These are phyloP conservation scores for Xiphophorus hellerii DNA, from an alignment of 2,113 vertebrate genomes.

Conservation along the genomic window DNA sequence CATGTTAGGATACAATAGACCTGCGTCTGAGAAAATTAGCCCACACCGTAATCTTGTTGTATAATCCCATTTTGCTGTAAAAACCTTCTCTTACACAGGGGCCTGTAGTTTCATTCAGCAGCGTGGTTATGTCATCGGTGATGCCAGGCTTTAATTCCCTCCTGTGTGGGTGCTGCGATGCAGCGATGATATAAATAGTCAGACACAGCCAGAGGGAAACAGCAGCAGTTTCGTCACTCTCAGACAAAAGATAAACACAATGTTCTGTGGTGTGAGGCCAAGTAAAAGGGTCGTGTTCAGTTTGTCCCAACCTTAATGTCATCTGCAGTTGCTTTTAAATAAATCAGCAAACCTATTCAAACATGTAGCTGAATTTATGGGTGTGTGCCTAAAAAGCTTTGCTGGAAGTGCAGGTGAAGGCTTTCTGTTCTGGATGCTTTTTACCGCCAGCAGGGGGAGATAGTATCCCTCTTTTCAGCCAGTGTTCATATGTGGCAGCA, in stretches of 20 bases:
- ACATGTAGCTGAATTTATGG: slow-evolving; percentile 8
- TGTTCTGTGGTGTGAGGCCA: slow-evolving; percentile 7
- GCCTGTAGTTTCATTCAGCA: slow-evolving; percentile 61
- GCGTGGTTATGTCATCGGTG: slow-evolving; percentile 68
- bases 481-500: slow-evolving; percentile 46
- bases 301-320: background rate
- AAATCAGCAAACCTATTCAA: background rate
- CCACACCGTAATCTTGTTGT: slow-evolving; percentile 43
- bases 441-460: slow-evolving; percentile 53
- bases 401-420: background rate
- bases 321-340: background rate
- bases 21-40: slow-evolving; percentile 11
- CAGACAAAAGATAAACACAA: slow-evolving; percentile 14
- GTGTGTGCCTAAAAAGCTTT: background rate
- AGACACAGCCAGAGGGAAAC: slow-evolving; percentile 49
- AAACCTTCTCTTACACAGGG: slow-evolving; percentile 33
- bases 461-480: background rate
- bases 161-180: slow-evolving; percentile 50
- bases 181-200: slow-evolving; percentile 66
- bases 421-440: background rate
- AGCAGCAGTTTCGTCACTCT: slow-evolving; percentile 17
- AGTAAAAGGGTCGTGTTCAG: slow-evolving; percentile 13
- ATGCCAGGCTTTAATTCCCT: slow-evolving; percentile 58
- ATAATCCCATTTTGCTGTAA: slow-evolving; percentile 54
- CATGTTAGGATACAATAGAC: slow-evolving; percentile 22